Evolutionary conservation across 1,140 invertebrate species (phyloP), one percentile per base, ranked within the genome.

Genomic region (Metaphire vulgaris): DNA sequence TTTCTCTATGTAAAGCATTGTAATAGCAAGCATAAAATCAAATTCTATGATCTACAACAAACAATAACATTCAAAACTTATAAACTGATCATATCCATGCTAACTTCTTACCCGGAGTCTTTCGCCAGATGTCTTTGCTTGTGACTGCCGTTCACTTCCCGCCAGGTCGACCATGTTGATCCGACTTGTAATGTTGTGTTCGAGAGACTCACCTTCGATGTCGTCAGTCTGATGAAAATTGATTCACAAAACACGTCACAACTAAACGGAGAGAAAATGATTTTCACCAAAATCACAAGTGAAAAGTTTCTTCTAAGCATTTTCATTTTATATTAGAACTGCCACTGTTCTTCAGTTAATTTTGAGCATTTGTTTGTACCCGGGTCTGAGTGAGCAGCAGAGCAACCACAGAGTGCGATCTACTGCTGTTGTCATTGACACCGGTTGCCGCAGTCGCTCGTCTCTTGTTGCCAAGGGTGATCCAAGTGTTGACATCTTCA

Each of bases 361-460:
- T n/a, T n/a, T n/a, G n/a, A n/a, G n/a, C n/a, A n/a, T n/a, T n/a
- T n/a, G n/a, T n/a, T n/a, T n/a, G n/a, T n/a, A 88, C 87, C 82
- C 87, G 83, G 21, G 85, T 86, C 86, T 99, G 97, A 32, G 96
- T 99, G 84, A 99, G 95, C 83, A 99, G 96, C 82, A 99, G 96
- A 1, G 97, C 99, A 87, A 99, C 99, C 1, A 99, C 97, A n/a
- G 98, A 98, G 88, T 99, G 98, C 0, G 97, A 99, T 80, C 98
- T 90, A 75, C 94, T 97, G 79, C 95, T 98, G 0, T 96, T 99
- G 85, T 99, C 97, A 88, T 99, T 99, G 98, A 99, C 99, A 85
- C 99, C 99, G 0, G 98, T 99, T 2, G 96, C 95, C 0, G 97
- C 98, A 33, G 99, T 97, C 79, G 97, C 99, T 85, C 97, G 77